Evolutionary conservation across 2,113 vertebrate species (phyloP).

Genomic region (Phyllostomus hastatus): DNA sequence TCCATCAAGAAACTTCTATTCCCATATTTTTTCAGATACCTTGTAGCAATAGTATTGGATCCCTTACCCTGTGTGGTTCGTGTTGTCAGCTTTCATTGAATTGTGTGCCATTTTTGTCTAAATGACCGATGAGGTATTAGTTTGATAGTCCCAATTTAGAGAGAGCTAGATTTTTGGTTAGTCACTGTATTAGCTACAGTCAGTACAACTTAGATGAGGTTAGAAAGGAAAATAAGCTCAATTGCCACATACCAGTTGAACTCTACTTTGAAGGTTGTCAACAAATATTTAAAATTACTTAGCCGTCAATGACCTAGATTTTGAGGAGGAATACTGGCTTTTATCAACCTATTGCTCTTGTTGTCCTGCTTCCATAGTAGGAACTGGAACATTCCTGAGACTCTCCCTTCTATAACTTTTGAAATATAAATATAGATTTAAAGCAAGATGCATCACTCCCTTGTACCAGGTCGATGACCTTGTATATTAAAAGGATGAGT

Average conservation of each 20-base stretch:
- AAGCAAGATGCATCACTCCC: not conserved
- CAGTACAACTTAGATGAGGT: not conserved
- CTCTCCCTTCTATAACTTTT: not conserved
- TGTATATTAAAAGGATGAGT: not conserved
- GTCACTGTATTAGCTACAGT: not conserved
- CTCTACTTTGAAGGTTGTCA: constrained; percentile 15
- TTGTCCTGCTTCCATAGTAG: not conserved
- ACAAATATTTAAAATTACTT: not conserved
- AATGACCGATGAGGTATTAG: not conserved
- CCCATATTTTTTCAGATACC: not conserved
- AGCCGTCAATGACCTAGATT: not conserved
- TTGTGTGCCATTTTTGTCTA: not conserved
- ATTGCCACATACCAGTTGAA: not conserved
- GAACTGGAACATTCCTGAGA: not conserved
- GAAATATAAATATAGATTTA: not conserved
- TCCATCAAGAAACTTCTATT: not conserved
- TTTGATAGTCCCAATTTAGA: not conserved
- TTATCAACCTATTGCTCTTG: not conserved
- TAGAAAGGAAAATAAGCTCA: not conserved
- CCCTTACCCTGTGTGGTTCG: not conserved
- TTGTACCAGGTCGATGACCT: not conserved
- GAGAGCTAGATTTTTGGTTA: not conserved
- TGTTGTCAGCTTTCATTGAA: not conserved
- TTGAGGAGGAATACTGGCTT: not conserved
- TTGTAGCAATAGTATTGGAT: not conserved